These are phyloP conservation scores for Temnothorax unifasciatus DNA, from an alignment of 2,888 invertebrate species.

Conservation along the genomic window DNA sequence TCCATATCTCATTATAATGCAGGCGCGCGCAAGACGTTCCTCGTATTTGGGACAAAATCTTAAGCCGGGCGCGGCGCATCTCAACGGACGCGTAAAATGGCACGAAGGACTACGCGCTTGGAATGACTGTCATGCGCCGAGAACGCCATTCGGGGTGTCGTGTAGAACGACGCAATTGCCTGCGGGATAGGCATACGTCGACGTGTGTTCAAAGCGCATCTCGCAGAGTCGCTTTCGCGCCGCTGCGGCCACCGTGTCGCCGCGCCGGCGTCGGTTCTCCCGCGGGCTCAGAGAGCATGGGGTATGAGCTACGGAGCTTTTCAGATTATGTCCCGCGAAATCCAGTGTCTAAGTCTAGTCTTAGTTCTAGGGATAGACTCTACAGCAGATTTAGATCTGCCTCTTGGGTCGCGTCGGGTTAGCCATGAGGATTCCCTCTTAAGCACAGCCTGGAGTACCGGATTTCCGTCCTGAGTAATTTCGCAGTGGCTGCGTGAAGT, in stretches of 20 bases:
- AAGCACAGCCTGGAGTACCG: slow-evolving; percentile 34
- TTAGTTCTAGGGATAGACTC: slow-evolving; percentile 39
- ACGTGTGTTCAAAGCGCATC: not conserved
- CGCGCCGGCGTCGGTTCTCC: not conserved
- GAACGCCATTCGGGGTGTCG: slow-evolving; percentile 22
- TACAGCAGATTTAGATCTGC: slow-evolving; percentile 35
- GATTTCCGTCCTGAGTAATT: slow-evolving; percentile 50
- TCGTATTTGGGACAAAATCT: slow-evolving; percentile 27
- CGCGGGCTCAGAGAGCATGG: slow-evolving; percentile 41
- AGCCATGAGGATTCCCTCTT: slow-evolving; percentile 27
- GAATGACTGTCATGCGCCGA: slow-evolving; percentile 24
- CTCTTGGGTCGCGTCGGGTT: not conserved
- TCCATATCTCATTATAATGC: slow-evolving; percentile 48
- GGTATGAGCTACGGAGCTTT: slow-evolving; percentile 51
- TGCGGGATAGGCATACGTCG: slow-evolving; percentile 7
- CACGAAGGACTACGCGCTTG: slow-evolving; percentile 6
- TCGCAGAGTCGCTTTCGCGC: not conserved
- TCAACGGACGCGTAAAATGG: slow-evolving; percentile 10
- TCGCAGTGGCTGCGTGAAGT: slow-evolving; percentile 7
- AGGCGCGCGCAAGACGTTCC: not conserved
- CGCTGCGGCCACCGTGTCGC: not conserved
- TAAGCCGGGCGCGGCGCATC: slow-evolving; percentile 4
- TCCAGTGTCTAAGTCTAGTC: slow-evolving; percentile 50
- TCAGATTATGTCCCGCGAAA: slow-evolving; percentile 48
- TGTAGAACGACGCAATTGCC: slow-evolving; percentile 33